phyloP scores from a whole-genome alignment of 2,113 vertebrate species.

The Dicentrarchus labrax region DNA sequence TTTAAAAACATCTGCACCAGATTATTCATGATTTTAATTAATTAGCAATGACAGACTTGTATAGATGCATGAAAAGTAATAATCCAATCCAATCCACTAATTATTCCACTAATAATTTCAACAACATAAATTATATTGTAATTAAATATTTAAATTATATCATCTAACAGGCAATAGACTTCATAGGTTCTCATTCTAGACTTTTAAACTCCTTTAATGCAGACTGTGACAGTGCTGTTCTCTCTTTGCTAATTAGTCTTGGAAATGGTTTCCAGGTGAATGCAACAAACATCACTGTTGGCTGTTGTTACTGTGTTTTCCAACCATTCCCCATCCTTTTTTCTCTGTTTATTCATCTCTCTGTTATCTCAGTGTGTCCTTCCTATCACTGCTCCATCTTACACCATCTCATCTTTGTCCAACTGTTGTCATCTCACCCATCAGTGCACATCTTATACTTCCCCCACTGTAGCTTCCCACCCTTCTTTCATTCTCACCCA shows the following conservation, averaged over 20 bases:
- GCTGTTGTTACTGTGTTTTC: neutral
- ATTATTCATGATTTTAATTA: neutral
- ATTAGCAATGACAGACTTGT: neutral
- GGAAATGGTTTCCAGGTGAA: neutral
- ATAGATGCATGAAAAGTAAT: neutral
- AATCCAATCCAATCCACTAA: too few species aligned
- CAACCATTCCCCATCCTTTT: neutral
- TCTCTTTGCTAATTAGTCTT: neutral
- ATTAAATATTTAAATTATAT: too few species aligned
- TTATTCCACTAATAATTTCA: too few species aligned
- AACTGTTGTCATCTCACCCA: neutral
- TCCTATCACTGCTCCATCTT: neutral
- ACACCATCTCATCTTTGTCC: constrained; percentile 10
- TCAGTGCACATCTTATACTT: neutral
- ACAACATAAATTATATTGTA: neutral
- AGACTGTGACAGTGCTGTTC: neutral
- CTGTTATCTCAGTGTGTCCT: neutral
- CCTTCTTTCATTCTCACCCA: neutral
- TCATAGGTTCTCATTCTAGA: too few species aligned
- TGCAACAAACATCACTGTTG: neutral
- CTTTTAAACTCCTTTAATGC: neutral
- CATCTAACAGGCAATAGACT: neutral
- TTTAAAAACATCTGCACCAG: neutral
- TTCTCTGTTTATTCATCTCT: neutral
- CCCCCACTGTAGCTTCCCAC: neutral